A percentile compares a stretch with the other conserved stretches of the same genome.
Conservation (phyloP, 2,888 invertebrate species). For the Fragum fragum region DNA sequence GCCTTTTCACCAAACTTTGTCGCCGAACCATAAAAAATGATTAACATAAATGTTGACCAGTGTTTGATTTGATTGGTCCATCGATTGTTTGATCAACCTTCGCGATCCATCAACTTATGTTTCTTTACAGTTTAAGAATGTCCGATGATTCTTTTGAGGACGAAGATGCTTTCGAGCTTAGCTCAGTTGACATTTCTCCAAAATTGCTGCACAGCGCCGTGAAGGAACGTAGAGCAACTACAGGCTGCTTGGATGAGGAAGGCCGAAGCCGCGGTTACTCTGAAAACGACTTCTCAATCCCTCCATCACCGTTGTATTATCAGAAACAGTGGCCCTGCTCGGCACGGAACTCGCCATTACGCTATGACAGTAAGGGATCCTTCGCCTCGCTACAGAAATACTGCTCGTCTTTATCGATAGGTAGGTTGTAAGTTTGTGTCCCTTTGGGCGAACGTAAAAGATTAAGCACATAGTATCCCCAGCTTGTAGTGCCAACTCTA, state of each 20-base stretch:
- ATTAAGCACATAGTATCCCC: too few species aligned
- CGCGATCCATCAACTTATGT: too few species aligned
- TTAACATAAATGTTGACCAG: too few species aligned
- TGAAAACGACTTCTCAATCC: neutral
- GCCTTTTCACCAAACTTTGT: too few species aligned
- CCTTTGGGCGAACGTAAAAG: neutral
- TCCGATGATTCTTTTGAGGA: neutral
- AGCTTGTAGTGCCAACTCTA: too few species aligned
- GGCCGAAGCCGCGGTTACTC: neutral
- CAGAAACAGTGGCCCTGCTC: neutral
- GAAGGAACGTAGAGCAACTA: neutral
- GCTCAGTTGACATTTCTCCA: neutral
- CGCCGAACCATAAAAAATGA: too few species aligned
- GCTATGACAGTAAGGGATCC: neutral
- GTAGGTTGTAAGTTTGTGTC: neutral
- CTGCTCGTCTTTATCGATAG: conserved; percentile 12
- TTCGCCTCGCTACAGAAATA: conserved; percentile 9
- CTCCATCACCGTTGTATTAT: neutral
- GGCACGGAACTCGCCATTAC: neutral
- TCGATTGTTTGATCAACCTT: too few species aligned
- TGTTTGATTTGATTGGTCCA: too few species aligned
- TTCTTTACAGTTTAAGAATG: neutral
- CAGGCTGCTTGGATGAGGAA: neutral
- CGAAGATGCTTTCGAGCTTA: neutral
- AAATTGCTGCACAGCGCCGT: neutral